These are phyloP conservation scores for Mythimna lalbum DNA, from an alignment of 2,888 invertebrate genomes.

Conservation along the genomic window DNA sequence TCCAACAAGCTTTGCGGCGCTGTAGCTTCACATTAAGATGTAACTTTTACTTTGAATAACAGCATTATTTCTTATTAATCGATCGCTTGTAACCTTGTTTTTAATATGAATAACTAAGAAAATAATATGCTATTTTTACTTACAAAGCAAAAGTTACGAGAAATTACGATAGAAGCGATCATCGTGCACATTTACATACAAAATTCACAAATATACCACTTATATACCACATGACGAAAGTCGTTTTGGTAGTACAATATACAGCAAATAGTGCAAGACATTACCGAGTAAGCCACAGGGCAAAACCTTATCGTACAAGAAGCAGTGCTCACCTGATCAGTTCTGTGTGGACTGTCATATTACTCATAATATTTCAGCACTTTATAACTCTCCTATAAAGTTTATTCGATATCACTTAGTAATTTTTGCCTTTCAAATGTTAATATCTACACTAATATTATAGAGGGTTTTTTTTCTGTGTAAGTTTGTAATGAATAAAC, in stretches of 20 bases:
- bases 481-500: too few relatives aligned
- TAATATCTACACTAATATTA: too few relatives aligned
- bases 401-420: too few relatives aligned
- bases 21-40: constrained; percentile 1
- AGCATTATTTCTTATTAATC: neutral
- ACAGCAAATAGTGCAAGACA: neutral
- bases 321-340: too few relatives aligned
- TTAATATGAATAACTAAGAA: neutral
- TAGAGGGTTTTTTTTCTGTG: too few relatives aligned
- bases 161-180: constrained; percentile 31
- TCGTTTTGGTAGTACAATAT: constrained; percentile 21
- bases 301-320: too few relatives aligned
- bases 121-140: neutral
- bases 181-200: constrained; percentile 58
- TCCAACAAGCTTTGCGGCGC: constrained; percentile 39
- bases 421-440: too few relatives aligned
- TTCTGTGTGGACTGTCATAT: too few relatives aligned
- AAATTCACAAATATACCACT: constrained; percentile 28
- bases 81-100: too few relatives aligned
- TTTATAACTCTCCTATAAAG: neutral
- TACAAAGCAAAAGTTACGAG: constrained; percentile 37
- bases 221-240: constrained; percentile 11
- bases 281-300: neutral
- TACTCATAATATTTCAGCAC: neutral
- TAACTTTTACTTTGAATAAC: constrained; percentile 15